Evolutionary conservation across 2,888 invertebrate genomes (phyloP), one percentile per base, ranked within the genome.

Genomic region (Willowsia nigromaculata): DNA sequence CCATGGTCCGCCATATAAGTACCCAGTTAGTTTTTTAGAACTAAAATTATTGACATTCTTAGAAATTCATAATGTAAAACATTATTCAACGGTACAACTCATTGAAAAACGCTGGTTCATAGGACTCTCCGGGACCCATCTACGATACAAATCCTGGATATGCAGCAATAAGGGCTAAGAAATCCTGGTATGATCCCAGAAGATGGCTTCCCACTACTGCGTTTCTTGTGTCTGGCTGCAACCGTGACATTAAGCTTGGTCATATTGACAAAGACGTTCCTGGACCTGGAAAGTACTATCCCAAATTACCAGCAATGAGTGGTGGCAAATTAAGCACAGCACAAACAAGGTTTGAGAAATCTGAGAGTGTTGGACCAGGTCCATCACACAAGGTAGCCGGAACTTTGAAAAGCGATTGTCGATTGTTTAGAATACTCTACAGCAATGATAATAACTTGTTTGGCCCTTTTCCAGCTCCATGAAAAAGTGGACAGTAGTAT

Each of bases 41-140:
- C n/a, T n/a, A n/a, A n/a, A n/a, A n/a, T n/a, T n/a, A n/a, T n/a
- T n/a, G n/a, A n/a, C n/a, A n/a, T n/a, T n/a, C n/a, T n/a, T n/a
- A n/a, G n/a, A n/a, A n/a, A n/a, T n/a, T n/a, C n/a, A n/a, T n/a
- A n/a, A n/a, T n/a, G n/a, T n/a, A n/a, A n/a, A n/a, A n/a, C n/a
- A n/a, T n/a, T n/a, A n/a, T n/a, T n/a, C n/a, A n/a, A n/a, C n/a
- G n/a, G n/a, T n/a, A n/a, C n/a, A n/a, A n/a, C n/a, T n/a, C n/a
- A n/a, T n/a, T n/a, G n/a, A n/a, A n/a, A n/a, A n/a, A n/a, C n/a
- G n/a, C n/a, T n/a, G n/a, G n/a, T n/a, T 37, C 37, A 4, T 7
- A 91, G 91, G 88, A 81, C 71, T 90, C 92, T 7, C 92, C 92
- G 27, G 92, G 91, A 4, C 92, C 92, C 2, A 91, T 91, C 25